These are phyloP conservation scores for Oligia latruncula DNA, from an alignment of 2,888 invertebrate species.

Conservation along the genomic window DNA sequence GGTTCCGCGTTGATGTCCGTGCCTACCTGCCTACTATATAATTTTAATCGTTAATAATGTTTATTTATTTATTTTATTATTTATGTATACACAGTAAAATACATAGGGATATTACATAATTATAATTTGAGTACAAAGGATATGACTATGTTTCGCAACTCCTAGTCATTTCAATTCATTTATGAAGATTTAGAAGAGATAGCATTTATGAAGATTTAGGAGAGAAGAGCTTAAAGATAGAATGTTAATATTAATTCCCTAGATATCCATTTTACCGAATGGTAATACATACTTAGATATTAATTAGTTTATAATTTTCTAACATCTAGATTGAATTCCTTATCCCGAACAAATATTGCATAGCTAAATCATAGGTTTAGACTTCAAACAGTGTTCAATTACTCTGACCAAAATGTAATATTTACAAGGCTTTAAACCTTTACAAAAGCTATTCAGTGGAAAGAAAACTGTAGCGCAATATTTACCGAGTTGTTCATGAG, in stretches of 20 bases:
- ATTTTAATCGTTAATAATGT: slow-evolving; percentile 24
- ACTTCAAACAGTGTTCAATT: slow-evolving; percentile 47
- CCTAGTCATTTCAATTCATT: slow-evolving; percentile 29
- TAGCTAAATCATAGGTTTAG: slow-evolving; percentile 20
- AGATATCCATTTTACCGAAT: neutral
- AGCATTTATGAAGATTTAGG: slow-evolving; percentile 32
- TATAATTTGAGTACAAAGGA: too few relatives aligned
- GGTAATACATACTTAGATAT: neutral
- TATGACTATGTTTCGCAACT: neutral
- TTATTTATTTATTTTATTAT: too few relatives aligned
- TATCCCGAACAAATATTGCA: slow-evolving; percentile 11
- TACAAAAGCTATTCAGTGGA: slow-evolving; percentile 31
- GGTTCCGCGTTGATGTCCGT: neutral
- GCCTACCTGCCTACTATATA: neutral
- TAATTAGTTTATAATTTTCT: slow-evolving; percentile 34
- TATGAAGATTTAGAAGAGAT: too few relatives aligned
- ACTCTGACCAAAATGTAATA: slow-evolving; percentile 41
- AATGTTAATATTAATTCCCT: slow-evolving; percentile 22
- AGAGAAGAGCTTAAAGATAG: slow-evolving; percentile 11
- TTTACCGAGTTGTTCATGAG: slow-evolving; percentile 67
- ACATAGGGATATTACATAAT: too few relatives aligned
- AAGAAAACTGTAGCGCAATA: slow-evolving; percentile 36
- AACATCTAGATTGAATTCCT: slow-evolving; percentile 12
- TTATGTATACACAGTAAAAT: too few relatives aligned
- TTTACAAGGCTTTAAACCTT: slow-evolving; percentile 18